Conservation (phyloP, 1,140 invertebrate genomes). For the Prorops nasuta region DNA sequence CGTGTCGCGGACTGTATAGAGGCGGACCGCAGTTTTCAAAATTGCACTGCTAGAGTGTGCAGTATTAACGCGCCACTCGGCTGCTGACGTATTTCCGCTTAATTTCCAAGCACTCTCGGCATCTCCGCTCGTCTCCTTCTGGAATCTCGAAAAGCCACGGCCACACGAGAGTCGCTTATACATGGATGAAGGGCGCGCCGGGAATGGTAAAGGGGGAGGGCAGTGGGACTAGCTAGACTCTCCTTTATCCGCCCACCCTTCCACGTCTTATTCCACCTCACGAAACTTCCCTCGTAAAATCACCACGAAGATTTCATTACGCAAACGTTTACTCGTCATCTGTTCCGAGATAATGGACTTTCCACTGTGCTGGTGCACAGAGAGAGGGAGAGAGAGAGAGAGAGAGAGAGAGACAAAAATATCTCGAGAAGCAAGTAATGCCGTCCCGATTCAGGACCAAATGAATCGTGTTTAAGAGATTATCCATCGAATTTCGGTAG, state of each 20-base stretch:
- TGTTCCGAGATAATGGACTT: constrained; percentile 32
- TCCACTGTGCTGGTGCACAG: too few relatives aligned
- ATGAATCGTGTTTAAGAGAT: too few relatives aligned
- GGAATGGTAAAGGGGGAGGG: neutral
- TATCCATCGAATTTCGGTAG: too few relatives aligned
- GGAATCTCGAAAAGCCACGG: constrained; percentile 19
- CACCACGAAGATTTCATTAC: constrained; percentile 41
- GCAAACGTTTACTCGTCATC: constrained; percentile 33
- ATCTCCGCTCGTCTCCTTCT: constrained; percentile 8
- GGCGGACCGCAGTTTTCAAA: too few relatives aligned
- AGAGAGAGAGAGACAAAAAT: neutral
- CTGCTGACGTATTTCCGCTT: constrained; percentile 14
- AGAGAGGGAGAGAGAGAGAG: neutral
- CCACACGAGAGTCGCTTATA: constrained; percentile 17
- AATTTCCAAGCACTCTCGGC: constrained; percentile 13
- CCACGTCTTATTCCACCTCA: constrained; percentile 16
- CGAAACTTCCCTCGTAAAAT: constrained; percentile 40
- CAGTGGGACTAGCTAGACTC: constrained; percentile 5
- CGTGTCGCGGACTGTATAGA: too few relatives aligned
- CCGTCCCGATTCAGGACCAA: constrained; percentile 15
- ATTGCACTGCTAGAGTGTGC: too few relatives aligned
- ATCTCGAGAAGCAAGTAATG: neutral
- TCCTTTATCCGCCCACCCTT: neutral
- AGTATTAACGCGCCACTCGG: neutral
- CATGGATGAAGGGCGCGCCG: too few relatives aligned